Evolutionary conservation across 1,140 invertebrate species (phyloP).

Genomic region (Sinella curviseta): DNA sequence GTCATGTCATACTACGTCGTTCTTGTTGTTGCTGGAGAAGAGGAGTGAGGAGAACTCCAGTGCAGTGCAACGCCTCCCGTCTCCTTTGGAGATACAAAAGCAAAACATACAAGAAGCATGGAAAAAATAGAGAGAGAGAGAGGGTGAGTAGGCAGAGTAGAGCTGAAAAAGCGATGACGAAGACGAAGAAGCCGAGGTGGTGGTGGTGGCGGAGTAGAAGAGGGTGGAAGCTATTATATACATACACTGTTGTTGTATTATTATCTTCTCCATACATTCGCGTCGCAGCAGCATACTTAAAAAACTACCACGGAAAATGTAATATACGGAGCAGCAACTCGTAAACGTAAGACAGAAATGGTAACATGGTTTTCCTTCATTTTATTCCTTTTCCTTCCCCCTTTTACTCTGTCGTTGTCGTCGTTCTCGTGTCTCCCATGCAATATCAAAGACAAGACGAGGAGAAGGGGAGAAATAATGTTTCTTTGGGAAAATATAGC

Average conservation of each 20-base stretch:
- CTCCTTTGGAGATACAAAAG: slow-evolving; percentile 8
- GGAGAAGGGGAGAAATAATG: neutral
- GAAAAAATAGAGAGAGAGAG: neutral
- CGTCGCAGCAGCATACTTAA: neutral
- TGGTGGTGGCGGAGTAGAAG: neutral
- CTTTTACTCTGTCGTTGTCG: neutral
- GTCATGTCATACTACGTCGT: slow-evolving; percentile 5
- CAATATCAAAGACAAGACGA: neutral
- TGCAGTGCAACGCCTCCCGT: neutral
- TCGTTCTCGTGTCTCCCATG: neutral
- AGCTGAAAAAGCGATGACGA: neutral
- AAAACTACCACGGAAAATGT: too few relatives aligned
- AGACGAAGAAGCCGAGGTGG: neutral
- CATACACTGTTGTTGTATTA: neutral
- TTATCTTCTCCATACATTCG: slow-evolving; percentile 7
- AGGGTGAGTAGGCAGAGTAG: slow-evolving; percentile 19
- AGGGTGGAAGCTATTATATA: slow-evolving; percentile 4
- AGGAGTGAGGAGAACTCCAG: neutral
- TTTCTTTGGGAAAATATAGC: neutral
- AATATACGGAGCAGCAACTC: too few relatives aligned
- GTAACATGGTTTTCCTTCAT: slow-evolving; percentile 17
- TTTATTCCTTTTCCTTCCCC: neutral
- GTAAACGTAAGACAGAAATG: slow-evolving; percentile 1
- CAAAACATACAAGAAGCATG: neutral
- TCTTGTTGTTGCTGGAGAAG: neutral